These are phyloP conservation scores for Drosophila robusta DNA, from an alignment of 2,888 invertebrate genomes.

Conservation along the genomic window DNA sequence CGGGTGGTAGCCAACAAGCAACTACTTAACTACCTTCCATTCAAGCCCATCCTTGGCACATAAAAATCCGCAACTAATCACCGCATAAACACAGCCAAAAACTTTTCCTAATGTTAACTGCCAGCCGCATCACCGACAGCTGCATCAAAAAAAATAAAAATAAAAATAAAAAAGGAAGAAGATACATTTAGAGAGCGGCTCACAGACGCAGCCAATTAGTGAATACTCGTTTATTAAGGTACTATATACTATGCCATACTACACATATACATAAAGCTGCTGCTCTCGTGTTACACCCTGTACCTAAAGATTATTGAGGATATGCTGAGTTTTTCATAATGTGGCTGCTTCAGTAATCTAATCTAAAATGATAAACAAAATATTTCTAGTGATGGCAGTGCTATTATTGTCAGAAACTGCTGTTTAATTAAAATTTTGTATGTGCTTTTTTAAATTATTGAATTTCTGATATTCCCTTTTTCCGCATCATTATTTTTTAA, in stretches of 20 bases:
- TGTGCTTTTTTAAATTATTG: no score
- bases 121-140: constrained; percentile 36
- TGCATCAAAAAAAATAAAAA: constrained; percentile 31
- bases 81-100: constrained; percentile 60
- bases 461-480: no score
- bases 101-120: constrained; percentile 55
- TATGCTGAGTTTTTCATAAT: no score
- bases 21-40: constrained; percentile 45
- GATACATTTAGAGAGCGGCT: constrained; percentile 39
- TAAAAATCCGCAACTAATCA: constrained; percentile 67
- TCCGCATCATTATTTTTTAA: no score
- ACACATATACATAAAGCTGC: constrained; percentile 22
- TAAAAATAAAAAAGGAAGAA: background rate
- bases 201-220: constrained; percentile 57
- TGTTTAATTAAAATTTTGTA: no score
- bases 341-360: no score
- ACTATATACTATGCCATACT: constrained; percentile 11
- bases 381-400: no score
- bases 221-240: constrained; percentile 23
- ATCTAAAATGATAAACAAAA: background rate
- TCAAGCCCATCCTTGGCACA: constrained; percentile 45
- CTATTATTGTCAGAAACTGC: no score
- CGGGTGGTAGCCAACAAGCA: constrained; percentile 4
- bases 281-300: constrained; percentile 28
- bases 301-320: background rate